Evolutionary conservation across 1,140 invertebrate species (phyloP).

Genomic region (Caerostris darwini): DNA sequence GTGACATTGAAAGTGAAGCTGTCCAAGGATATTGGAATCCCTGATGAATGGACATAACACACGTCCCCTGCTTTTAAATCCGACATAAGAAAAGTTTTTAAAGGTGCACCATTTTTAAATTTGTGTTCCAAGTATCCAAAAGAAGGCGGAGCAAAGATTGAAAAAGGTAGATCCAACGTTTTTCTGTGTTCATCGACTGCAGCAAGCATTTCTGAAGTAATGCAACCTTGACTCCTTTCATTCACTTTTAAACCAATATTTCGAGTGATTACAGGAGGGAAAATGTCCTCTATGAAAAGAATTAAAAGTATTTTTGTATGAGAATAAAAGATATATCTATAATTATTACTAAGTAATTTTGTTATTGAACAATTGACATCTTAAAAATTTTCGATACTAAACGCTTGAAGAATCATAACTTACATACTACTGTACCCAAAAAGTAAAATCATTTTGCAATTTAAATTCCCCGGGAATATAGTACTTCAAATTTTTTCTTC

Average conservation of each 20-base stretch:
- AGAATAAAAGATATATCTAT: no score
- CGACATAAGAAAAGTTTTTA: slow-evolving; percentile 40
- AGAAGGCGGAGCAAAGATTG: neutral
- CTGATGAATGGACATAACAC: slow-evolving; percentile 38
- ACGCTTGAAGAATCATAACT: no score
- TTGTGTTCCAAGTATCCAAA: slow-evolving; percentile 44
- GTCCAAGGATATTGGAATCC: neutral
- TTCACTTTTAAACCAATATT: slow-evolving; percentile 53
- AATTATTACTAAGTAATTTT: no score
- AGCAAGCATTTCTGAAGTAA: slow-evolving; percentile 31
- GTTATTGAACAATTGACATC: no score
- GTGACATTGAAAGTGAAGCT: slow-evolving; percentile 55
- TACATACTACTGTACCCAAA: no score
- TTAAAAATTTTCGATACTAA: no score
- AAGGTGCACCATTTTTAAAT: neutral
- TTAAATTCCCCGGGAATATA: no score
- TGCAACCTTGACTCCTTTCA: neutral
- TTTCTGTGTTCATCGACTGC: slow-evolving; percentile 65
- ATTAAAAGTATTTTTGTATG: no score
- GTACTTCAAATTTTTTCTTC: no score
- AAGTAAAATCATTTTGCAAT: no score
- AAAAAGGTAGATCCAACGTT: slow-evolving; percentile 9
- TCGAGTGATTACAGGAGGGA: slow-evolving; percentile 60
- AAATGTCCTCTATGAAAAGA: slow-evolving; percentile 3
- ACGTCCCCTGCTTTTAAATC: slow-evolving; percentile 48